Base-by-base conservation (phyloP, 2,113 vertebrate genomes). In the Otolemur garnettii region DNA sequence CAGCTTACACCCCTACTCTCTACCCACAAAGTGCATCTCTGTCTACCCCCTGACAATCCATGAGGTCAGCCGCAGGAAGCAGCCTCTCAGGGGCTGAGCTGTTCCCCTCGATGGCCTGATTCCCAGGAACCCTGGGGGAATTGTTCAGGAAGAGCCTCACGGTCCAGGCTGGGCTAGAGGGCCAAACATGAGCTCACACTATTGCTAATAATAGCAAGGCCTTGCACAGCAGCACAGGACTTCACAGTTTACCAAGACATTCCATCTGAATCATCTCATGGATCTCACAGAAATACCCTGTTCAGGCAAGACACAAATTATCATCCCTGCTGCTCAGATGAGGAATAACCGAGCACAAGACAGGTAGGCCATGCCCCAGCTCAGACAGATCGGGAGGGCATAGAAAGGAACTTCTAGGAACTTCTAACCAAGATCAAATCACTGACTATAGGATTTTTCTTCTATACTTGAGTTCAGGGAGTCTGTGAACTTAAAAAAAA, bases 131-230 rank as follows among this genome's bases (percentile, higher is more conserved):
- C 96, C 94, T 72, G 55, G 14, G 75, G 96, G 72, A 97, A 91
- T 15, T 72, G 80, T 81, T 80, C 93, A 84, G 87, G 87, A 96
- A 98, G 87, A 94, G 60, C 77, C 94, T 87, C 82, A 87, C 24
- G 82, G 93, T 68, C 66, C 87, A 59, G 17, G 64, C 81, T 28
- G 66, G 93, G 57, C 62, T 13, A 0, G 35, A 86, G 66, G 82
- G 71, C 86, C 86, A 92, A 93, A 90, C 87, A 90, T 97, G 96
- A 98, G 92, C 93, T 98, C 97, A 98, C 72, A 24, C 77, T 45
- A 38, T 66, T 80, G 50, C 96, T 96, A 98, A 97, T 92, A 95
- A 97, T 93, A 97, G 94, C 21, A 0, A 59, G 92, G 72, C n/a
- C 57, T 17, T 24, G 38, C 85, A 69, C 8, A 22, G 83, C 68